Evolutionary conservation across 2,113 vertebrate species (phyloP), one percentile per base, ranked within the genome.

Genomic region (Chitala chitala): DNA sequence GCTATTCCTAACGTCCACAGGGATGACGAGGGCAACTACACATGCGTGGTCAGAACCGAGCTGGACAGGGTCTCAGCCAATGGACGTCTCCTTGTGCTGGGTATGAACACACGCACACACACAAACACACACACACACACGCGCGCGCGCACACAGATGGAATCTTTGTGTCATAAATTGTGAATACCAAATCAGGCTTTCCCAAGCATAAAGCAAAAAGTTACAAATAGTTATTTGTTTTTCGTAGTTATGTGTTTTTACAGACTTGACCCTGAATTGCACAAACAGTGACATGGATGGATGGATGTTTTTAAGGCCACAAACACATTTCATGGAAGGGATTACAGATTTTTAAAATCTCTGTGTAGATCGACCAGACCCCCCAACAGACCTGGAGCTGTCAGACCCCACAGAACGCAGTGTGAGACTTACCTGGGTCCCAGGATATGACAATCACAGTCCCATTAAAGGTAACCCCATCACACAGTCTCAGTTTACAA

Each of bases 21-120:
- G 78, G 91, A 81, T 22, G 96, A 99, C 80, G 93, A 96, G 73
- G 97, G 96, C 1, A 88, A 92, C 36, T 99, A 99, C 75, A 96
- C 94, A 0, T 99, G 97, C 1, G 17, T 94, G 0, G 89, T 95
- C 53, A 94, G 91, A 86, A 98, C 92, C 0, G 97, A 99, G 75
- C 85, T 99, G 83, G 97, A 98, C 75, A 91, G 90, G 76, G 94
- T 94, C 81, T 90, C 85, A 13, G 94, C 94, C 53, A 96, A 93
- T 69, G 96, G 96, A 10, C 89, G 86, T 65, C 93, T 99, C 63
- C 94, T 90, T 0, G 94, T 99, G 63, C 92, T 95, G 84, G 96
- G 97, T 99, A 94, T 22, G 31, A 82, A 69, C 5, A 0, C 22
- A 71, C 71, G 1, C 76, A 61, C 8, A 40, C 77, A 66, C 5